Evolutionary conservation across 2,113 vertebrate genomes (phyloP), one percentile per base, ranked within the genome.

Genomic region (Anser cygnoides): DNA sequence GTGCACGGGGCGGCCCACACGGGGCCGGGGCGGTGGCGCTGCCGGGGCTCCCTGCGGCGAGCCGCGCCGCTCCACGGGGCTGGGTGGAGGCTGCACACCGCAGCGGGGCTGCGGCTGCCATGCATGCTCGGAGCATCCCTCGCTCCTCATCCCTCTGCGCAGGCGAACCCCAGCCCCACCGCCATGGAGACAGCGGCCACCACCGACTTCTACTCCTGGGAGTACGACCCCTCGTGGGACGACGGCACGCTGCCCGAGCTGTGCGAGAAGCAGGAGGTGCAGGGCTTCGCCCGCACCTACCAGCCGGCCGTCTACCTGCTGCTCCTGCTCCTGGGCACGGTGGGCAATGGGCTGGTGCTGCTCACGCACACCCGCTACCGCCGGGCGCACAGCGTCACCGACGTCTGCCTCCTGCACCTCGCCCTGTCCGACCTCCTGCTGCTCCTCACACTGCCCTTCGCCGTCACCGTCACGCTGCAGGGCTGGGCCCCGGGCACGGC

Each of bases 391-490:
- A 98, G 98, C 5, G 88, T 99, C 96, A 99, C 98, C 0, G 98
- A 99, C 1, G 92, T 98, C 87, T 99, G 99, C 97, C 97, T 99
- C 65, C 97, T 99, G 92, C 98, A 99, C 94, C 96, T 99, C 52
- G 98, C 99, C 20, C 79, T 99, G 25, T 99, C 99, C 0, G 99
- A 99, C 96, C 97, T 99, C 29, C 98, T 99, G 13, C 97, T 99
- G 81, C 98, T 99, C 73, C 94, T 99, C 90, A 99, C 98, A 0
- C 95, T 99, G 46, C 99, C 99, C 3, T 96, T 99, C 1, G 96
- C 98, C 3, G 92, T 97, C 22, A 84, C 37, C 0, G 79, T 98
- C 46, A 96, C 90, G 2, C 78, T 98, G 80, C 67, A 50, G 44
- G 98, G 96, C 59, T 99, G 99, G 99, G 71, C 90, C 37, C 85